Evolutionary conservation across 2,113 vertebrate species (phyloP), one percentile per base, ranked within the genome.

Genomic region (Pygoscelis adeliae): DNA sequence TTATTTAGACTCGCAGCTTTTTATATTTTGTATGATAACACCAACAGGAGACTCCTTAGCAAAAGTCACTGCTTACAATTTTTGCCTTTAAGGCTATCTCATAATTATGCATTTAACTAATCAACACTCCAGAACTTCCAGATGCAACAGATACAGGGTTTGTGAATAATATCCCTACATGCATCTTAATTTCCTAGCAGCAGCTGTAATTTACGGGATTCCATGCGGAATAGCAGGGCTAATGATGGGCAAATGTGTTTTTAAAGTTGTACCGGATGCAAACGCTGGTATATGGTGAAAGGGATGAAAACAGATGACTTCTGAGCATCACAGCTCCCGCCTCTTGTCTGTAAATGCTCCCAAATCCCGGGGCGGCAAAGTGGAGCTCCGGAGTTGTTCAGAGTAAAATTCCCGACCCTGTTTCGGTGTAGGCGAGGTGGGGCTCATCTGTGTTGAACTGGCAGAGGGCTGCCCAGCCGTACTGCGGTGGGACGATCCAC

Each of bases 81-180:
- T 91, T 94, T 97, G 97, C 97, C 97, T 97, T 96, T 96, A 96
- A 97, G 96, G 97, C 96, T 94, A 96, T 96, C 97, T 98, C 94
- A 38, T 98, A 96, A 97, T 97, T 96, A 97, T 67, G 92, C 93
- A 87, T 74, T 85, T 62, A 81, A 81, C 74, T 90, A 56, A 97
- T 97, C 97, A 96, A 82, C 89, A 95, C 96, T 97, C 74, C 96
- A 96, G 94, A 97, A 66, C 97, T 93, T 98, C 86, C 96, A 95
- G 95, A 96, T 96, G 92, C 93, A 97, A 88, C 91, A 95, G 97
- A 94, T 97, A 96, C 69, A 8, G 42, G 61, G 6, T 80, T 85
- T 62, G 74, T 34, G 67, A 89, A 23, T 50, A 94, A 95, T 97
- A 97, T 96, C 81, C 93, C 87, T 22, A 83, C 58, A 61, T 89